Conservation (phyloP, 2,797 vertebrate species). For the Setipinna tenuifilis region DNA sequence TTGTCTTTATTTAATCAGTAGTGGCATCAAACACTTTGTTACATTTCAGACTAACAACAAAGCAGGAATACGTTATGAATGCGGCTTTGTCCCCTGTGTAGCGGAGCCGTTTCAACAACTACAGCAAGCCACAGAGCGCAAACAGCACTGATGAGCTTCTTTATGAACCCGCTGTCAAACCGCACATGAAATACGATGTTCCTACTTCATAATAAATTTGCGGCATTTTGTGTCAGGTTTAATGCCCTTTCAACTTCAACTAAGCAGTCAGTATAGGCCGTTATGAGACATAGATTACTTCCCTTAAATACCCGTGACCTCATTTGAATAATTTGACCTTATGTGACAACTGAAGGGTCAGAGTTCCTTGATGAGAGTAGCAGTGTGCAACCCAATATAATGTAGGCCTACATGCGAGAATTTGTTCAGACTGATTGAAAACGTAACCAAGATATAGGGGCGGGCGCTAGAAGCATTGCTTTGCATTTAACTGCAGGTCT, state of each 20-base stretch:
- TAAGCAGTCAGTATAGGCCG: neutral
- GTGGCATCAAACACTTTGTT: slow-evolving; percentile 81
- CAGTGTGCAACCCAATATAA: neutral
- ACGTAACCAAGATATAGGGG: neutral
- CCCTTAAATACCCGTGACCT: neutral
- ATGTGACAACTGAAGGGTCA: neutral
- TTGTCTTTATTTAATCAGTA: slow-evolving; percentile 80
- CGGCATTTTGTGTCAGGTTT: neutral
- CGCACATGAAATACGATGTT: neutral
- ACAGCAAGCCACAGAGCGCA: slow-evolving; percentile 49
- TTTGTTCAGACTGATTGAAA: neutral
- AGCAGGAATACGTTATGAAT: slow-evolving; percentile 73
- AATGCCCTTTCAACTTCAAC: neutral
- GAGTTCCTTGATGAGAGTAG: neutral
- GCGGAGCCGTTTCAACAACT: slow-evolving; percentile 76
- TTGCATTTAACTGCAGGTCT: neutral
- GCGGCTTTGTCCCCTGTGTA: slow-evolving; percentile 72
- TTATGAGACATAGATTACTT: neutral
- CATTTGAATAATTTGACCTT: neutral
- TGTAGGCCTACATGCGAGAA: neutral
- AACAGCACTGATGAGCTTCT: neutral
- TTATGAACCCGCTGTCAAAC: neutral
- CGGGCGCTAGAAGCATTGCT: neutral
- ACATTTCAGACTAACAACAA: slow-evolving; percentile 70
- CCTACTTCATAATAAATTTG: neutral